phyloP scores from a whole-genome alignment of 1,140 invertebrate species.

The Cryptotermes secundus region DNA sequence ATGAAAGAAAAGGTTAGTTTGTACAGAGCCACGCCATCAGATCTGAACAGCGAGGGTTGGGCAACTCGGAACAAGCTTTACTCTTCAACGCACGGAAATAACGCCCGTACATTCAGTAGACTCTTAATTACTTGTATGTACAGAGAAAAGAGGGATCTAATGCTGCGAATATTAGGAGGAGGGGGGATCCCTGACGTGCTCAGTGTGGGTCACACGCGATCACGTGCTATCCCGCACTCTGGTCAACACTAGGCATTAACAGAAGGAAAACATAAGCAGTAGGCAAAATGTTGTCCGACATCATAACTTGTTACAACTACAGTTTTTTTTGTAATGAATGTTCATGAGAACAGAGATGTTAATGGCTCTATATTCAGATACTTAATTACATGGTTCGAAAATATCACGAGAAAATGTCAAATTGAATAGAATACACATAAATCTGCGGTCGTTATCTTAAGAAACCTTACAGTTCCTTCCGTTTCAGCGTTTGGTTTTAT shows the following conservation, averaged over 20 bases:
- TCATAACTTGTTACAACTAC: background rate
- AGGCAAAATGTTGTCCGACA: background rate
- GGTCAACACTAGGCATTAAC: background rate
- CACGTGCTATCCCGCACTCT: background rate
- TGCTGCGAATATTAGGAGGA: background rate
- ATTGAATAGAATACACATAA: background rate
- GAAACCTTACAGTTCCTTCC: background rate
- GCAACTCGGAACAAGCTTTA: background rate
- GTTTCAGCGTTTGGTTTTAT: background rate
- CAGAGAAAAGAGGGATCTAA: background rate
- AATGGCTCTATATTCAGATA: background rate
- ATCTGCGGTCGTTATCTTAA: background rate
- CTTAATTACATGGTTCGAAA: background rate
- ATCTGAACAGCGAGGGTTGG: background rate
- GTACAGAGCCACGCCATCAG: background rate
- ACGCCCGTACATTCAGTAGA: background rate
- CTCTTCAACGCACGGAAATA: background rate
- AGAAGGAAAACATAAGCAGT: background rate
- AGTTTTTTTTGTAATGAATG: background rate
- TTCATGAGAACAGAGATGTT: background rate
- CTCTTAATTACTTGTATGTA: constrained; percentile 5
- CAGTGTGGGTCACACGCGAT: background rate
- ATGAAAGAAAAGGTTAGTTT: background rate
- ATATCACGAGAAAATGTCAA: background rate
- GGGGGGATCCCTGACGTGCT: background rate